phyloP scores from a whole-genome alignment of 2,113 vertebrate species.

The Elephantulus edwardii region DNA sequence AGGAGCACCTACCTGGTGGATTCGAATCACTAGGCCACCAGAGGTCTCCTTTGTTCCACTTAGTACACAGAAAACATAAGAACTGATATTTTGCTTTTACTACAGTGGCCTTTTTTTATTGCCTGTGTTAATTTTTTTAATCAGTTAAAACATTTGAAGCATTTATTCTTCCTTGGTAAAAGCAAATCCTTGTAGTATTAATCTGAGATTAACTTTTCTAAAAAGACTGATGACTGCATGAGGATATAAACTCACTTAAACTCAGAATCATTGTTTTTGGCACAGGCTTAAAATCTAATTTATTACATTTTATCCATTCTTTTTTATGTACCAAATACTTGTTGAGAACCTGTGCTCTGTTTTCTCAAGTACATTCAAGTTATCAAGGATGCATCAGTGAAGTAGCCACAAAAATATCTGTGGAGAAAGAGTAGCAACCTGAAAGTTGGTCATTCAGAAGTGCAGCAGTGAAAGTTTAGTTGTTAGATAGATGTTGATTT shows the following conservation, averaged over 20 bases:
- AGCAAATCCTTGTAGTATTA: conserved; percentile 27
- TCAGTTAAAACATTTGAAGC: background rate
- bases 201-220: background rate
- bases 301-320: background rate
- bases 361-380: background rate
- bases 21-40: too few species aligned
- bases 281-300: background rate
- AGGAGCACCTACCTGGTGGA: too few species aligned
- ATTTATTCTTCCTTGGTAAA: conserved; percentile 30
- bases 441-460: background rate
- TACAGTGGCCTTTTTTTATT: background rate
- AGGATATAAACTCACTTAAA: background rate
- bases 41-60: too few species aligned
- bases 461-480: background rate
- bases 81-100: background rate
- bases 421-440: background rate
- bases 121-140: too few species aligned
- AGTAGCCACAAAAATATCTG: background rate
- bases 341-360: background rate
- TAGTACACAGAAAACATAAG: background rate
- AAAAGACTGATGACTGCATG: background rate
- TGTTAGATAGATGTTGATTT: background rate
- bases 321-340: conserved; percentile 21
- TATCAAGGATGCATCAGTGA: background rate
- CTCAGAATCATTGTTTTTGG: background rate